These are phyloP conservation scores for Limnephilus rhombicus DNA, from an alignment of 2,888 invertebrate species.

Conservation along the genomic window DNA sequence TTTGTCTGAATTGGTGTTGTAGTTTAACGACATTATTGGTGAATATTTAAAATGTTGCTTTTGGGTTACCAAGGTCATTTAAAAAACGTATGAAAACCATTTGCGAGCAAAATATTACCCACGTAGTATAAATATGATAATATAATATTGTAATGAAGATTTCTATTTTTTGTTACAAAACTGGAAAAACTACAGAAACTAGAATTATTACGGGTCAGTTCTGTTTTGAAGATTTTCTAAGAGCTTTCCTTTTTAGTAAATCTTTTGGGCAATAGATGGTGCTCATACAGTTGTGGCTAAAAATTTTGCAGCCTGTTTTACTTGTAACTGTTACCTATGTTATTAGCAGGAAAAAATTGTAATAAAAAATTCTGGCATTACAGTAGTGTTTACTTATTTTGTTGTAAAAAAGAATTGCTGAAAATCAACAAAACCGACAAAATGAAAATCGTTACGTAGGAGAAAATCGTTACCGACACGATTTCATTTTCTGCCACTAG, in stretches of 20 bases:
- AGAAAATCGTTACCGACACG: neutral
- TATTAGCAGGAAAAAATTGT: neutral
- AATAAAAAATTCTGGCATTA: neutral
- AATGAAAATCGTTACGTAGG: neutral
- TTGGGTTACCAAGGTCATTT: neutral
- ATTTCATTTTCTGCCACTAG: neutral
- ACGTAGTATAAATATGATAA: no score
- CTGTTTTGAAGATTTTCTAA: neutral
- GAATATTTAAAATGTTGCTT: neutral
- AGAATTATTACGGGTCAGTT: no score
- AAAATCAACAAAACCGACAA: neutral
- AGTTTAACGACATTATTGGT: neutral
- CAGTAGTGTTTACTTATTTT: neutral
- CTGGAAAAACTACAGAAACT: neutral
- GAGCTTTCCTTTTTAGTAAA: neutral
- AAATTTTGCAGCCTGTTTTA: neutral
- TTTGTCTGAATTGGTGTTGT: neutral
- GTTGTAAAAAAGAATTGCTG: neutral
- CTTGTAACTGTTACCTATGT: neutral
- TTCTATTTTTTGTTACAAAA: no score
- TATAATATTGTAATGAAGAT: no score
- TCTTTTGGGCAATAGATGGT: neutral
- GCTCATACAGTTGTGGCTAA: neutral
- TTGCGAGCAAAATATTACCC: no score
- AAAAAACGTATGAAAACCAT: neutral